Evolutionary conservation across 2,888 invertebrate genomes (phyloP).

Genomic region (Ptychoptera albimana): DNA sequence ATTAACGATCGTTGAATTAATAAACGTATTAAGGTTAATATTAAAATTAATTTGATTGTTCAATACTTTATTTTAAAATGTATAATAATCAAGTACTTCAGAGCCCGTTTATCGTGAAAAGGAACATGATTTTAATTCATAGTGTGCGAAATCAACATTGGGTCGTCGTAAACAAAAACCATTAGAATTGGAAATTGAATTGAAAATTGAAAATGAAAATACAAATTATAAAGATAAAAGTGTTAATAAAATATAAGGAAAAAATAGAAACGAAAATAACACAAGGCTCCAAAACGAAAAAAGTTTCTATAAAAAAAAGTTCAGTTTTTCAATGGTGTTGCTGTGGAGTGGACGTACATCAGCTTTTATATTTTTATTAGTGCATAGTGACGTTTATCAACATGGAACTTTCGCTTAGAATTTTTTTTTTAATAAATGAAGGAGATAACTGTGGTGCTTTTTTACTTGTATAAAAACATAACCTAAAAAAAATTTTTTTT

Average conservation of each 20-base stretch:
- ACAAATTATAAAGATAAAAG: slow-evolving; percentile 5
- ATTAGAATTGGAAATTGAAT: slow-evolving; percentile 48
- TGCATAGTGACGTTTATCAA: too few species aligned
- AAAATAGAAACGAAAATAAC: too few species aligned
- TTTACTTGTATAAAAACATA: too few species aligned
- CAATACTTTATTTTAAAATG: neutral
- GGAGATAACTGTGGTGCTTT: too few species aligned
- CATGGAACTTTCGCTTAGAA: too few species aligned
- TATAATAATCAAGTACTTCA: slow-evolving; percentile 32
- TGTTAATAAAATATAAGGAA: slow-evolving; percentile 8
- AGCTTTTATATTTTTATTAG: too few species aligned
- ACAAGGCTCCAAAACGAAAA: too few species aligned
- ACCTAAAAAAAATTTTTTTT: too few species aligned
- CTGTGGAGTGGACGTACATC: too few species aligned
- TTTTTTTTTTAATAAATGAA: too few species aligned
- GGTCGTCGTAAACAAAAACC: slow-evolving; percentile 58
- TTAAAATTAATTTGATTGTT: neutral
- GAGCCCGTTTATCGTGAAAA: slow-evolving; percentile 84
- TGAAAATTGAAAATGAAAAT: slow-evolving; percentile 36
- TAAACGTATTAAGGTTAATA: slow-evolving; percentile 50
- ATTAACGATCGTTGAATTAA: slow-evolving; percentile 62
- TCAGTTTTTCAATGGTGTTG: too few species aligned
- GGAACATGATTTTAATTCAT: slow-evolving; percentile 59
- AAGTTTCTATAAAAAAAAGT: too few species aligned
- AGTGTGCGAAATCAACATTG: slow-evolving; percentile 71